Evolutionary conservation across 2,797 vertebrate species (phyloP).

Genomic region (Natrix natrix): DNA sequence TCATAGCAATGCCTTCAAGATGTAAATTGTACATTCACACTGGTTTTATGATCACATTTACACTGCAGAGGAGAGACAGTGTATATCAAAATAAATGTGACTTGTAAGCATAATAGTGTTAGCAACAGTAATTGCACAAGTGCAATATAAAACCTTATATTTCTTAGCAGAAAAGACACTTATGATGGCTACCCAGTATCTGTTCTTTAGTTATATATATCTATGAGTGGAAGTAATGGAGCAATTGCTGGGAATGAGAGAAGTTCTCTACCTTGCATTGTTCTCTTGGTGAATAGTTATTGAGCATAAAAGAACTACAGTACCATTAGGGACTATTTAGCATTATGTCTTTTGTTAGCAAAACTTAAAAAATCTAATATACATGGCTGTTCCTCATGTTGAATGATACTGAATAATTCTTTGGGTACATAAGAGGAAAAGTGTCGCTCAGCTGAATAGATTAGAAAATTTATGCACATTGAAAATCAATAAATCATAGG

Average conservation of each 20-base stretch:
- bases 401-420: slow-evolving; percentile 39
- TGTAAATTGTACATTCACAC: background rate
- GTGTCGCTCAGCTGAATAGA: slow-evolving; percentile 52
- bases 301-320: background rate
- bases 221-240: background rate
- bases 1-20: background rate
- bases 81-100: background rate
- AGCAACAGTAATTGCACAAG: background rate
- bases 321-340: background rate
- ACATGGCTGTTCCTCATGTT: slow-evolving; percentile 25
- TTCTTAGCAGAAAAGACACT: background rate
- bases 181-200: background rate
- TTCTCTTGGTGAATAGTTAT: background rate
- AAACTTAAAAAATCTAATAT: background rate
- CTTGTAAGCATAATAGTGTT: background rate
- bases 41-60: background rate
- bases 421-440: slow-evolving; percentile 50
- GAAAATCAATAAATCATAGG: slow-evolving; percentile 52
- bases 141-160: background rate
- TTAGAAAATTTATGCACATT: slow-evolving; percentile 47
- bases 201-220: background rate
- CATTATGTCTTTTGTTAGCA: background rate
- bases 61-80: background rate
- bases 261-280: background rate
- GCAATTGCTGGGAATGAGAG: background rate